Base-by-base conservation (phyloP, 1,140 invertebrate genomes). In the Drosophila grimshawi region DNA sequence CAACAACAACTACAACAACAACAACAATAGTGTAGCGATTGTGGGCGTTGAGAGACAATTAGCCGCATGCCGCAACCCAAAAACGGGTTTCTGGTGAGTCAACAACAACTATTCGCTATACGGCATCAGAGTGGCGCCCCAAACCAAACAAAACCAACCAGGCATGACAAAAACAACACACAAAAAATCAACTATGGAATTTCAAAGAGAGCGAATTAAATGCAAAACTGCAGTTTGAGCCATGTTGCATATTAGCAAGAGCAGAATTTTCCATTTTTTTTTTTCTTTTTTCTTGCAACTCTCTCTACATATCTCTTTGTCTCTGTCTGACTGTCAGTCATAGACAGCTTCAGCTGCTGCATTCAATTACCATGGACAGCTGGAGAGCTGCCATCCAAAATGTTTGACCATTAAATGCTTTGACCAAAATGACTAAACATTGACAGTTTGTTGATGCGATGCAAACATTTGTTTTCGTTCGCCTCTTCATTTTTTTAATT, bases 41-140 rank as follows among this genome's bases (percentile, higher is more conserved):
- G 83, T 86, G 83, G 83, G 83, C 79, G 79, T 86, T 68, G 76
- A 77, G 78, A 82, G 79, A 88, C 83, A 86, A 86, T 86, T 86
- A 86, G 83, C 79, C 69, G 83, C 83, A 86, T 86, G 83, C 83
- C 83, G 83, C 83, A 86, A 80, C 43, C 60, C 61, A 61, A 86
- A 81, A 88, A 86, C 83, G 51, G 51, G 83, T 86, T 86, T 43
- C 39, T 80, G 60, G 60, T 85, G 81, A 85, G 81, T 85, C 81
- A 85, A 86, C 73, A 61, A 86, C 72, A 60, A 33, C 55, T 76
- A 65, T 59, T 49, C 41, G 33, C 57, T 73, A 73, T 59, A 61
- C 56, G 49, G 79, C 57, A 78, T 65, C 64, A 35, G 48, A 46
- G 43, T 66, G 65, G 77, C 61, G 79, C 68, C 79, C 37, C 65